Evolutionary conservation across 2,888 invertebrate species (phyloP), one percentile per base, ranked within the genome.

Genomic region (Latheticus oryzae): DNA sequence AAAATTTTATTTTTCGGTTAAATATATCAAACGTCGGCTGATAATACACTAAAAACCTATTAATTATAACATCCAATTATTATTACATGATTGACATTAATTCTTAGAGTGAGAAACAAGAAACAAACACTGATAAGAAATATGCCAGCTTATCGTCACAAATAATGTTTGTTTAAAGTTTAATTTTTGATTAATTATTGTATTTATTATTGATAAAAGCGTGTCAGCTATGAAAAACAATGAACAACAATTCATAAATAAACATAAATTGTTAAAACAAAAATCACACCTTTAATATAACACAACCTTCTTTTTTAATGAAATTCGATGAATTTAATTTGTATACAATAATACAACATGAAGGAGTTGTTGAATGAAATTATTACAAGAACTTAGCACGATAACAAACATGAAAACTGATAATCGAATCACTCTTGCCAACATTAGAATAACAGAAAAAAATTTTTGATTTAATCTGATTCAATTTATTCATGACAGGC

Each of bases 91-190:
- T 66, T 64, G 67, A 66, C 64, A 68, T 62, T 64, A 63, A 67
- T 64, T n/a, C n/a, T 58, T 52, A 50, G 52, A 61, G 68, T 67
- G 68, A 65, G 67, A 68, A 70, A 66, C 52, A 66, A 64, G 61
- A 64, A 67, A 68, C 66, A 54, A 58, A 58, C 45, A 52, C 47
- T 40, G 69, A 69, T 68, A 69, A 69, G 30, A 33, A 16, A 47
- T 47, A 58, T 63, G 64, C 63, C 66, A 42, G 19, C 15, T 50
- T 56, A 56, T 56, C 56, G n/a, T n/a, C n/a, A n/a, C n/a, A n/a
- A 40, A 28, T 32, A n/a, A 42, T 50, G 50, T 50, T 56, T 56
- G 48, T 56, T n/a, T 48, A 56, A 48, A 32, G 32, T 56, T n/a
- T 56, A 50, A 56, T 56, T 50, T 37, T 48, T 56, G 56, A 56